A percentile compares a stretch with the other conserved stretches of the same genome.
phyloP scores from a whole-genome alignment of 2,888 invertebrate species.

The Acholoe squamosa region DNA sequence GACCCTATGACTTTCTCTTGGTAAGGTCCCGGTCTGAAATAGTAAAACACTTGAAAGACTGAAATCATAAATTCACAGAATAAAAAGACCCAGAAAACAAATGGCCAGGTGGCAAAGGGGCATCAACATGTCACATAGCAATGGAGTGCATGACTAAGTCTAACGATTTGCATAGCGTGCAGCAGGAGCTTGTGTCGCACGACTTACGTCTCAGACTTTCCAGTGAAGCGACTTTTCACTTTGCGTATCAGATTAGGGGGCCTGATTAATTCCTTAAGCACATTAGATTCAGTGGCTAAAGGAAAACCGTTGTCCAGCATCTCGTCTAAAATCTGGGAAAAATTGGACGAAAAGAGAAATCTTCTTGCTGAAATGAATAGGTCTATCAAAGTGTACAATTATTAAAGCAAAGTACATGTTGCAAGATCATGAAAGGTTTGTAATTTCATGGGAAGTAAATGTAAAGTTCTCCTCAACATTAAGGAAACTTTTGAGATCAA shows the following conservation, averaged over 20 bases:
- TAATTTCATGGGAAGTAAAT: no score
- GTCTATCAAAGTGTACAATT: no score
- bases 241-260: slow-evolving; percentile 98
- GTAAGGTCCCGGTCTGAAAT: no score
- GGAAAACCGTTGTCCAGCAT: slow-evolving; percentile 99
- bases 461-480: no score
- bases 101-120: not conserved
- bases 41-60: no score
- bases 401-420: no score
- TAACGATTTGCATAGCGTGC: not conserved
- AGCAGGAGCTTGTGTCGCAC: not conserved
- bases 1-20: no score
- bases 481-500: no score
- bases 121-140: not conserved
- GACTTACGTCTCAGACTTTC: slow-evolving; percentile 94
- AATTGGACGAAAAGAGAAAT: not conserved
- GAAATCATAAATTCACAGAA: no score
- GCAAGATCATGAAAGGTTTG: no score
- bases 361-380: no score
- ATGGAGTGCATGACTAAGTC: not conserved
- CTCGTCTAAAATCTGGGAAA: slow-evolving; percentile 93
- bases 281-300: slow-evolving; percentile 98
- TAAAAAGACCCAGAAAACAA: no score
- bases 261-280: slow-evolving; percentile 98
- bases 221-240: slow-evolving; percentile 98